Evolutionary conservation across 1,140 invertebrate species (phyloP).

Genomic region (Solenopsis invicta): DNA sequence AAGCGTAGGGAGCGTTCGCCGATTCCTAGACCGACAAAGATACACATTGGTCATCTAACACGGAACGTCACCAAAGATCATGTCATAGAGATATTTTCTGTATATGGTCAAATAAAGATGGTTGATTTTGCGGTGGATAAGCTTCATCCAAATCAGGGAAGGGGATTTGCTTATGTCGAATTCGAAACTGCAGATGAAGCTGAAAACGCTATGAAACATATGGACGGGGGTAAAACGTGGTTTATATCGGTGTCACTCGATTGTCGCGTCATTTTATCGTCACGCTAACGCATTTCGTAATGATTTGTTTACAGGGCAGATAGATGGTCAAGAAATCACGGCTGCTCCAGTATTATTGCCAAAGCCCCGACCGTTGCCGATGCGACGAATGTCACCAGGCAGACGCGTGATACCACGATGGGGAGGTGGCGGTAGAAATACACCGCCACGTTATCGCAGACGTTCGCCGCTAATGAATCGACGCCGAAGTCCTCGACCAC

Average conservation of each 20-base stretch:
- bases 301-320: slow-evolving; percentile 88
- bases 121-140: slow-evolving; percentile 96
- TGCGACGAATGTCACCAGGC: slow-evolving; percentile 89
- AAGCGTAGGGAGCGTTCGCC: slow-evolving; percentile 93
- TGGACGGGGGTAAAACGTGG: slow-evolving; percentile 95
- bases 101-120: slow-evolving; percentile 91
- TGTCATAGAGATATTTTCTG: slow-evolving; percentile 97
- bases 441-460: slow-evolving; percentile 88
- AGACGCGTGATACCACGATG: slow-evolving; percentile 88
- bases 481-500: slow-evolving; percentile 89
- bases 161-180: slow-evolving; percentile 98
- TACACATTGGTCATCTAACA: slow-evolving; percentile 96
- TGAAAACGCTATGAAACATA: slow-evolving; percentile 99
- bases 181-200: slow-evolving; percentile 97
- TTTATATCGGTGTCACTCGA: neutral
- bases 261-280: neutral
- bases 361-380: slow-evolving; percentile 89
- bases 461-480: slow-evolving; percentile 90
- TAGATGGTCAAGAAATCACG: slow-evolving; percentile 97
- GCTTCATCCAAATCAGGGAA: slow-evolving; percentile 93
- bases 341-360: slow-evolving; percentile 95
- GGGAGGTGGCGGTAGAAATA: slow-evolving; percentile 82
- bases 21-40: slow-evolving; percentile 95
- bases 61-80: slow-evolving; percentile 98
- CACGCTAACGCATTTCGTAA: neutral